These are phyloP conservation scores for Matsumurasca onukii DNA, from an alignment of 1,140 invertebrate genomes.

Conservation along the genomic window DNA sequence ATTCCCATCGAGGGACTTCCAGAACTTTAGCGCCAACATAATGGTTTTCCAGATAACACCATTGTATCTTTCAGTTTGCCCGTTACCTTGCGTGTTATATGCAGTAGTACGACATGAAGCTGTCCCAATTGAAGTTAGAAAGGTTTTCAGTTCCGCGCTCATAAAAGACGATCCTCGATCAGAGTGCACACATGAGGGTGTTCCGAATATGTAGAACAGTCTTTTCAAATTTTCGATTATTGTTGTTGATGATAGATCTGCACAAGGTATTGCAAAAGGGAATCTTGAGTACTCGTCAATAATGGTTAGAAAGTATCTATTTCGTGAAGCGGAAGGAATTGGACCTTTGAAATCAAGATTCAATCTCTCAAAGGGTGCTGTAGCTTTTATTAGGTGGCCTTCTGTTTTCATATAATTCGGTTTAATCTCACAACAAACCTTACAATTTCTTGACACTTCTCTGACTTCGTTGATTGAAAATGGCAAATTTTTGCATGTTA, in stretches of 20 bases:
- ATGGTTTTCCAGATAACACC: conserved; percentile 22
- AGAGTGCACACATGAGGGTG: conserved; percentile 27
- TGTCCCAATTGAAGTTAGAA: background rate
- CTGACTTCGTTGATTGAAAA: background rate
- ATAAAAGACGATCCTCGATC: background rate
- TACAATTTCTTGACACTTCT: background rate
- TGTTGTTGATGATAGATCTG: conserved; percentile 36
- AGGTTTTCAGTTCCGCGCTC: background rate
- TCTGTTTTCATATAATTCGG: conserved; percentile 32
- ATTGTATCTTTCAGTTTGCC: background rate
- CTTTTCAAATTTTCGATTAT: conserved; percentile 38
- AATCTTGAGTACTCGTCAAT: conserved; percentile 46
- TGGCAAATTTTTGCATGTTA: conserved; percentile 34
- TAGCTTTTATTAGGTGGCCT: conserved; percentile 40
- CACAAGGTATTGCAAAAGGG: conserved; percentile 41
- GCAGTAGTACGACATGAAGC: background rate
- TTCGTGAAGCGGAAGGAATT: conserved; percentile 38
- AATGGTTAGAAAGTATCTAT: conserved; percentile 42
- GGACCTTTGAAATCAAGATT: conserved; percentile 45
- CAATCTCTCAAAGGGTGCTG: conserved; percentile 39
- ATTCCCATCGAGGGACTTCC: conserved; percentile 9
- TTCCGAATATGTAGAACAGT: conserved; percentile 40
- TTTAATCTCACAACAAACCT: conserved; percentile 34
- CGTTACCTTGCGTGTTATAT: conserved; percentile 18
- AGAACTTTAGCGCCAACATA: conserved; percentile 1